phyloP scores from a whole-genome alignment of 1,140 invertebrate species.

The Cardiocondyla obscurior region DNA sequence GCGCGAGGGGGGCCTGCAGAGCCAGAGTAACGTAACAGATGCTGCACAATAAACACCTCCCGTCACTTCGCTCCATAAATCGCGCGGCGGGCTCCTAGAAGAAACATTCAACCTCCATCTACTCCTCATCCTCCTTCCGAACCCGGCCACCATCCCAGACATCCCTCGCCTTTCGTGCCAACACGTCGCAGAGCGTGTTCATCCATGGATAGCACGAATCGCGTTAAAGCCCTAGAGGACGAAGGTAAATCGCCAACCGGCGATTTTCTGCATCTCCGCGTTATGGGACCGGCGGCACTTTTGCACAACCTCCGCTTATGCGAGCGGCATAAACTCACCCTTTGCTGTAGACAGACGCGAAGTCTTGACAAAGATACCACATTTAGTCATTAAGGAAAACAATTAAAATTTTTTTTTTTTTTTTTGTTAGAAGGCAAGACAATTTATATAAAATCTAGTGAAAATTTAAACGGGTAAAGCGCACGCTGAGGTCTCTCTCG shows the following conservation, averaged over 20 bases:
- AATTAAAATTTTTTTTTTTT: background rate
- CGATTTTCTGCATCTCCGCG: conserved; percentile 46
- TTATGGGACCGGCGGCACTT: conserved; percentile 8
- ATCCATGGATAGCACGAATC: conserved; percentile 55
- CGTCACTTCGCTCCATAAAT: conserved; percentile 84
- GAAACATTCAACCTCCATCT: conserved; percentile 80
- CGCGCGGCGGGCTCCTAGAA: conserved; percentile 80
- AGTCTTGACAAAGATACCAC: background rate
- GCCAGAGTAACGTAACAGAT: conserved; percentile 82
- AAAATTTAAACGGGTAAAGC: conserved; percentile 8
- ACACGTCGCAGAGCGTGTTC: conserved; percentile 52
- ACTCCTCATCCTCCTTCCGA: conserved; percentile 73
- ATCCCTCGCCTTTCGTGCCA: conserved; percentile 60
- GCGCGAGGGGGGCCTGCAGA: conserved; percentile 65
- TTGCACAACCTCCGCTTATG: background rate
- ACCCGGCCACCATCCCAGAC: conserved; percentile 63
- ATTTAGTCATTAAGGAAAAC: background rate
- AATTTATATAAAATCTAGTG: background rate
- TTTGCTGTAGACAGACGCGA: background rate
- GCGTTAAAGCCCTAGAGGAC: conserved; percentile 57
- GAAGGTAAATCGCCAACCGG: conserved; percentile 60
- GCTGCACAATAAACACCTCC: conserved; percentile 84
- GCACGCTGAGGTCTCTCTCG: background rate
- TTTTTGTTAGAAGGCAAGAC: background rate
- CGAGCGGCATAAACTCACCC: background rate